A percentile compares a stretch with the other conserved stretches of the same genome.
phyloP scores from a whole-genome alignment of 2,888 invertebrate species.

The Horisme vitalbata region DNA sequence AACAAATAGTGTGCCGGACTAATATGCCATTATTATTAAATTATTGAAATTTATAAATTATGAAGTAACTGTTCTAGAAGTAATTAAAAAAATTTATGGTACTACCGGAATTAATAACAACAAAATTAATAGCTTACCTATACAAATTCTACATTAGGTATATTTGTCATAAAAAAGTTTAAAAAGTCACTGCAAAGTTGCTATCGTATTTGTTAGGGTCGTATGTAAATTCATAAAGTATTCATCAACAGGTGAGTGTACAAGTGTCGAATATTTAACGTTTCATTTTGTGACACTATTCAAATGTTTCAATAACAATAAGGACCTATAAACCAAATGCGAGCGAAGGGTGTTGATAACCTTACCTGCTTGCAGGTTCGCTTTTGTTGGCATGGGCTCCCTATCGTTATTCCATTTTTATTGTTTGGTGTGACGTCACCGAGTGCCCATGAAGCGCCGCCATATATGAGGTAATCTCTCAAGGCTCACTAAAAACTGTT shows the following conservation, averaged over 20 bases:
- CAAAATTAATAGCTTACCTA: too few relatives aligned
- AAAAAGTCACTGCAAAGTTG: too few relatives aligned
- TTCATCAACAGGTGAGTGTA: slow-evolving; percentile 20
- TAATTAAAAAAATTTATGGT: too few relatives aligned
- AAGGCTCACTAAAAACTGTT: slow-evolving; percentile 49
- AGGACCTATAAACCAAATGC: slow-evolving; percentile 11
- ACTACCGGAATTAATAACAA: too few relatives aligned
- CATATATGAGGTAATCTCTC: slow-evolving; percentile 63
- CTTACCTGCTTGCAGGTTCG: slow-evolving; percentile 48
- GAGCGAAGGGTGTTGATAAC: slow-evolving; percentile 19
- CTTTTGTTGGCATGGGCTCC: slow-evolving; percentile 52
- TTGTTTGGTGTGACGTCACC: slow-evolving; percentile 58
- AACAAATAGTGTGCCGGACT: slow-evolving; percentile 59
- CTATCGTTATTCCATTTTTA: slow-evolving; percentile 46
- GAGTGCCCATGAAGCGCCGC: slow-evolving; percentile 44
- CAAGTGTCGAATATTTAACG: slow-evolving; percentile 12
- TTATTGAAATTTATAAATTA: too few relatives aligned
- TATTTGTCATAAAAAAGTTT: too few relatives aligned
- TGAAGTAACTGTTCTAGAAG: too few relatives aligned
- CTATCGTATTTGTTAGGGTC: too few relatives aligned
- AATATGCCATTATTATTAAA: too few relatives aligned
- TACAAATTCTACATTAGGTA: too few relatives aligned
- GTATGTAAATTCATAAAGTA: too few relatives aligned
- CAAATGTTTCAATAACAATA: slow-evolving; percentile 11
- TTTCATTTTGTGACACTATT: slow-evolving; percentile 2